Percentiles rank a stretch among this genome's conserved stretches.
Conservation (phyloP, 1,140 invertebrate genomes). For the Caenorhabditis tropicalis region DNA sequence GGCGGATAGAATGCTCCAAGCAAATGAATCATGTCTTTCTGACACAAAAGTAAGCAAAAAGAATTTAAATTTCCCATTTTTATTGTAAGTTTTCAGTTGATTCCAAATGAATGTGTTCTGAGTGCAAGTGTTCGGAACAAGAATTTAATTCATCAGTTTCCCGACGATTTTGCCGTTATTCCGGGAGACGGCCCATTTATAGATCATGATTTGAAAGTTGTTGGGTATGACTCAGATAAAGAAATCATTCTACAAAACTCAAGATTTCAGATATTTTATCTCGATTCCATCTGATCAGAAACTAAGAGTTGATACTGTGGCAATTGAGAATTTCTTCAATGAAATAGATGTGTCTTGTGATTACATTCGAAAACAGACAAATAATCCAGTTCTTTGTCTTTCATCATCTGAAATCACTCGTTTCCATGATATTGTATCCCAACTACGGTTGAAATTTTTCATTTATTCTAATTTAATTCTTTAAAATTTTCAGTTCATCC, state of each 20-base stretch:
- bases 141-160: slow-evolving; percentile 28
- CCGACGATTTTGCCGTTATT: slow-evolving; percentile 32
- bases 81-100: not conserved
- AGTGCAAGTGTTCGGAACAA: not conserved
- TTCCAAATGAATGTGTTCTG: not conserved
- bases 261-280: slow-evolving; percentile 7
- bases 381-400: slow-evolving; percentile 3
- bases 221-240: slow-evolving; percentile 53
- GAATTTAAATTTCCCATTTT: not conserved
- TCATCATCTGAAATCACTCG: slow-evolving; percentile 43
- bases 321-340: not conserved
- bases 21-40: slow-evolving; percentile 2
- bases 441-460: not conserved
- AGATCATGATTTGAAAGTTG: slow-evolving; percentile 50
- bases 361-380: not conserved
- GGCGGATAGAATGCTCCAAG: not conserved
- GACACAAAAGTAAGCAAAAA: not conserved
- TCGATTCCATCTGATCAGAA: slow-evolving; percentile 32
- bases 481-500: slow-evolving; percentile 16
- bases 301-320: slow-evolving; percentile 43
- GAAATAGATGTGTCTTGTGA: slow-evolving; percentile 40
- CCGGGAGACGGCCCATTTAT: slow-evolving; percentile 59
- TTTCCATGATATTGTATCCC: slow-evolving; percentile 52
- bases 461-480: not conserved
- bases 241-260: not conserved